phyloP scores from a whole-genome alignment of 2,888 invertebrate species.

The Quadroppia sp. region DNA sequence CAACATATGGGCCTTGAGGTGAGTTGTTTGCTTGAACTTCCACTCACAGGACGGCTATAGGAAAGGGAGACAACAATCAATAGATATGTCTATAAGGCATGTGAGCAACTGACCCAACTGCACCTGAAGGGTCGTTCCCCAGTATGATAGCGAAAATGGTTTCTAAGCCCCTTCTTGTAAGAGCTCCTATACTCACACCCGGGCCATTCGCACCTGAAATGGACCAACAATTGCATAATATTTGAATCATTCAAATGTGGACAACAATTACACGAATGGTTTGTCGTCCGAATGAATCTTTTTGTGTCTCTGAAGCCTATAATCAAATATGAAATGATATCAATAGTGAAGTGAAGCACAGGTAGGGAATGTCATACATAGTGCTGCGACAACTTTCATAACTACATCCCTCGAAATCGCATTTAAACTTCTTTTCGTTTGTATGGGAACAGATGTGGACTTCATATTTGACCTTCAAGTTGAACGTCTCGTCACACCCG shows the following conservation, averaged over 20 bases:
- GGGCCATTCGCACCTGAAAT: background rate
- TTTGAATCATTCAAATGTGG: background rate
- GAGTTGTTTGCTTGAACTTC: background rate
- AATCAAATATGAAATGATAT: background rate
- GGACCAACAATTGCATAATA: background rate
- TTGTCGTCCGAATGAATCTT: background rate
- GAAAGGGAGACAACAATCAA: too few relatives aligned
- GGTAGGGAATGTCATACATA: background rate
- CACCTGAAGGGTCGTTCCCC: slow-evolving; percentile 4
- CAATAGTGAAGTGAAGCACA: background rate
- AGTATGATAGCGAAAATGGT: background rate
- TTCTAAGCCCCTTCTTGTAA: background rate
- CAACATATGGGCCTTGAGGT: slow-evolving; percentile 6
- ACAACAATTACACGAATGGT: background rate
- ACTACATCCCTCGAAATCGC: background rate
- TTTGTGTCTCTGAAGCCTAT: slow-evolving; percentile 5
- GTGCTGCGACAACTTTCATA: background rate
- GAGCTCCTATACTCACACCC: background rate
- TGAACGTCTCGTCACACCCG: slow-evolving; percentile 10
- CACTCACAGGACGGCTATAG: background rate
- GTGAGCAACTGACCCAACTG: background rate
- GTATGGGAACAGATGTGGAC: background rate
- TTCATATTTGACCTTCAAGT: background rate
- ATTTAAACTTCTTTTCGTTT: slow-evolving; percentile 9
- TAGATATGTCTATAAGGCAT: too few relatives aligned